Conservation (phyloP, 2,113 vertebrate species). For the Vidua macroura region DNA sequence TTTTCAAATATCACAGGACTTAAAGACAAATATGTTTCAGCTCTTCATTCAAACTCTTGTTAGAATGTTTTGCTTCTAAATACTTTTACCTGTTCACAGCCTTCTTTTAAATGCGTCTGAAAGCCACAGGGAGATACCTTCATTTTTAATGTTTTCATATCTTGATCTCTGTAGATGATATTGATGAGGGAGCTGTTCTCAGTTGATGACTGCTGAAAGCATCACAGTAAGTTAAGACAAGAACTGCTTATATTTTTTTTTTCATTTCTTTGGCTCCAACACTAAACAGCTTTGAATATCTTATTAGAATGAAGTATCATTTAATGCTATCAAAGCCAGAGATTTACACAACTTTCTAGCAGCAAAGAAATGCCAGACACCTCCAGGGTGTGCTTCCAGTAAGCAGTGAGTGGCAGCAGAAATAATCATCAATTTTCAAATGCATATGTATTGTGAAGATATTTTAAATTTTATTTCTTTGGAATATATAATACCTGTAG, state of each 20-base stretch:
- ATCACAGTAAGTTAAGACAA: background rate
- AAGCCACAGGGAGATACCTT: background rate
- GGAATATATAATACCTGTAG: background rate
- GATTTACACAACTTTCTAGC: background rate
- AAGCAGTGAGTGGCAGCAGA: background rate
- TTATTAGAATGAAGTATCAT: background rate
- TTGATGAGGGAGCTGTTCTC: background rate
- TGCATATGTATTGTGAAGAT: background rate
- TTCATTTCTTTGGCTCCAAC: background rate
- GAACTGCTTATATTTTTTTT: background rate
- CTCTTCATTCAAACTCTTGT: background rate
- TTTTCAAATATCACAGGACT: background rate
- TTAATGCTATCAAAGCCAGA: background rate
- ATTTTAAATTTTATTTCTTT: background rate
- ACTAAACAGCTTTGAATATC: background rate
- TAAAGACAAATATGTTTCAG: background rate
- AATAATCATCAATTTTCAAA: background rate
- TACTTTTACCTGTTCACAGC: background rate
- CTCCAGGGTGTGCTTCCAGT: background rate
- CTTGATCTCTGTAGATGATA: background rate
- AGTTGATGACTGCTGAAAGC: background rate
- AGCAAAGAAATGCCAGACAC: background rate
- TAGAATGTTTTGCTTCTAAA: slow-evolving; percentile 25
- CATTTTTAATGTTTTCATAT: background rate
- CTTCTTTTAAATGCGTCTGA: background rate